Evolutionary conservation across 2,888 invertebrate genomes (phyloP), one percentile per base, ranked within the genome.

Genomic region (Strigamia maritima): DNA sequence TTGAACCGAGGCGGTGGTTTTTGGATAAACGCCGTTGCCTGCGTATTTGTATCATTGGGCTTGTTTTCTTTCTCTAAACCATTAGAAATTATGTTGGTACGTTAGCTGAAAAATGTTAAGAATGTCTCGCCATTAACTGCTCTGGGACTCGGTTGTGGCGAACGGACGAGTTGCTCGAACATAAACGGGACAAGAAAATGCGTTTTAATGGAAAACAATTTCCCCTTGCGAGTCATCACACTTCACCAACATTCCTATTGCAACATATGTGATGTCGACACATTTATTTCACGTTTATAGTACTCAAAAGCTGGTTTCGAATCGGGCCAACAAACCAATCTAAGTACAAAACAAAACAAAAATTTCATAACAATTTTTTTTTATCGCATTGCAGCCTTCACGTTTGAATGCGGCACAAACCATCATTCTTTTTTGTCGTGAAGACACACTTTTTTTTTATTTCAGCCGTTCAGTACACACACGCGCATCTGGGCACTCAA

Each of bases 61-160:
- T 14, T 54, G 8, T 54, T 19, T 54, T 54, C 54, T 54, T 19
- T 54, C 54, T 54, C 19, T 38, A 38, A 38, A 54, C 54, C n/a
- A 16, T 54, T 54, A 54, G 8, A 54, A 54, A 54, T 54, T 54
- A 54, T 54, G 54, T 54, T 16, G 54, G 54, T 19, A 16, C 54
- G 54, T 54, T 54, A 54, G 16, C 54, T 54, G n/a, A 54, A 16
- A 4, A 54, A 54, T 54, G 54, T 16, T 54, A 54, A 16, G 54
- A 54, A 54, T 54, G 54, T 54, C 54, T 54, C 54, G 54, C 54
- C 54, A 54, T 54, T 54, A 54, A 54, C 54, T 54, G 54, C 54
- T 54, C 16, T 54, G 54, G 54, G 54, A 54, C 54, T 54, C 54
- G 54, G 8, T 54, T 54, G 54, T 16, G 54, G 54, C 54, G 54